Evolutionary conservation across 2,888 invertebrate genomes (phyloP), one percentile per base, ranked within the genome.

Genomic region (Mesopsocus fuscifrons): DNA sequence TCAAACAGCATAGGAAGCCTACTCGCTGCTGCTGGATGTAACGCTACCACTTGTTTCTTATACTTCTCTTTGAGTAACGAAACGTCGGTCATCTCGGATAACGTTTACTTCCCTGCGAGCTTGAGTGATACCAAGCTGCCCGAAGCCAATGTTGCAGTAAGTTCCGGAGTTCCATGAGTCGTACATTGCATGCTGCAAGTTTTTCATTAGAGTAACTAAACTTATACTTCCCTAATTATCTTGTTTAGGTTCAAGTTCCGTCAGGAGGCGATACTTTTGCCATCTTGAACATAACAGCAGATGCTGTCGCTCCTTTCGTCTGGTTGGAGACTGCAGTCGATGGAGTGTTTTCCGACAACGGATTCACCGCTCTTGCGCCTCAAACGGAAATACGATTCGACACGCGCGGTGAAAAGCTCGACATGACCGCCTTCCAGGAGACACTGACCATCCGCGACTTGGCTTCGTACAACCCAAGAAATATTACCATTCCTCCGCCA

Each of bases 281-380:
- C n/a, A n/a, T n/a, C n/a, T n/a, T n/a, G n/a, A n/a, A n/a, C n/a
- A 32, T 48, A 9, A 51, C 49, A 38, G 59, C 71, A 1, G 63
- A 71, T 48, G 62, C 64, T 2, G 62, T 77, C 26, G 70, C 77
- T 1, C 60, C 75, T 5, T 83, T 80, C 57, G 69, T 81, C 1
- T 81, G 78, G 77, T 57, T 81, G 17, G 76, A 78, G 48, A 57
- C 69, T 1, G 59, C 57, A 2, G 55, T 58, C 3, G 41, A 54
- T 9, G 85, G 85, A 2, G 62, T 60, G 45, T 85, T 85, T 57
- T 73, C 74, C 1, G 75, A 81, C 50, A 85, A 88, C 59, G 87
- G 85, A 1, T 75, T 85, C 20, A 38, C 38, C 18, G 18, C 20
- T 11, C 15, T 17, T 9, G n/a, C 48, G 6, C 5, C 17, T 20